Evolutionary conservation across 2,113 vertebrate genomes (phyloP).

Genomic region (Pholis gunnellus): DNA sequence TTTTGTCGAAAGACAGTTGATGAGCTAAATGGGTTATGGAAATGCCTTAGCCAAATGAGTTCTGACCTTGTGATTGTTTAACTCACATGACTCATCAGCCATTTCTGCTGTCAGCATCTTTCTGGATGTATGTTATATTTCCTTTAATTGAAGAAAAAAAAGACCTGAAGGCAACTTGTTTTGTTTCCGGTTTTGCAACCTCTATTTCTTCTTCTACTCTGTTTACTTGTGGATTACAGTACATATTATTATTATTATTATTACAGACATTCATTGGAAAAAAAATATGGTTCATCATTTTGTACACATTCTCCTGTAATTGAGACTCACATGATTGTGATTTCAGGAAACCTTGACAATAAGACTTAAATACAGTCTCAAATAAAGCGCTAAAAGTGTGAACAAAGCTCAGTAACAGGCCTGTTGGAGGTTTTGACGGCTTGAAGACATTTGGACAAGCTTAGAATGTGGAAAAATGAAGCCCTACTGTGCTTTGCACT

Average conservation of each 20-base stretch:
- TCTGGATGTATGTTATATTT: not conserved
- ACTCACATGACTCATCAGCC: not conserved
- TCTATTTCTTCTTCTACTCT: not conserved
- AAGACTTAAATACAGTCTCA: not conserved
- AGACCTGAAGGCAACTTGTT: not conserved
- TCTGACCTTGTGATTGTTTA: not conserved
- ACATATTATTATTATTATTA: too few species aligned
- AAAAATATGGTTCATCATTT: not conserved
- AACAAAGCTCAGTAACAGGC: not conserved
- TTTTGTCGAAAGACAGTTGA: too few species aligned
- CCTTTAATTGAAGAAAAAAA: not conserved
- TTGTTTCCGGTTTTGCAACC: not conserved
- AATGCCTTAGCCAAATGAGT: not conserved
- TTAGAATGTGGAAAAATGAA: not conserved
- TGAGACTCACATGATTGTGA: not conserved
- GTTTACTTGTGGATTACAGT: not conserved
- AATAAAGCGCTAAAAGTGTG: not conserved
- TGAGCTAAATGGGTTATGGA: too few species aligned
- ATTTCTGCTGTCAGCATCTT: not conserved
- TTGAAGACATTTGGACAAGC: not conserved
- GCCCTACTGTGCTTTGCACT: not conserved
- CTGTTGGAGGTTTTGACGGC: not conserved
- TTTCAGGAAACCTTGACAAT: not conserved
- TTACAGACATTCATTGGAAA: not conserved
- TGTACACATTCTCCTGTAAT: not conserved